Base-by-base conservation (phyloP, 2,888 invertebrate species). In the Portevinia maculata region DNA sequence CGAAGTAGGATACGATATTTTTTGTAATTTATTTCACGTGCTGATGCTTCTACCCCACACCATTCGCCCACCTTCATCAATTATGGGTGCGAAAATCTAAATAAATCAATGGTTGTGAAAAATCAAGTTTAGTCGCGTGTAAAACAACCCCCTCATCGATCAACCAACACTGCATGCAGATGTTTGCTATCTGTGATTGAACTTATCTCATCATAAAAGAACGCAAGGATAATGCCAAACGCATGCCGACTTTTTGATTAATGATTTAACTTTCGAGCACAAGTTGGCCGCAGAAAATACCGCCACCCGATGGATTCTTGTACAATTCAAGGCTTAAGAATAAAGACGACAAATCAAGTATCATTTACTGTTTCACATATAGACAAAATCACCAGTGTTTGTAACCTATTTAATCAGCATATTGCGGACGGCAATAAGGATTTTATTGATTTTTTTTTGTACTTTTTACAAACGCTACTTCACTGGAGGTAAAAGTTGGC, bases 391-490 rank as follows among this genome's bases (percentile, higher is more conserved):
- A 48, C 65, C 17, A 9, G 15, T 19, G 30, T 19, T 44, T 48
- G 57, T 44, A 74, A 79, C 57, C 74, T 15, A 13, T 13, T n/a
- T 17, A 37, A n/a, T 17, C 13, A 48, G 15, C 48, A 70, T 81
- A 75, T 39, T 75, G 81, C 64, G 64, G 69, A 81, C 52, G 59
- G 46, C 62, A 75, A 75, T 75, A 75, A 70, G 59, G 53, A 57
- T 81, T 75, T 81, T 76, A 81, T 81, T 65, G 81, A 81, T 81
- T 75, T 59, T 46, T 37, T 50, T 74, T 57, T 41, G 32, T 64
- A 39, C 13, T 28, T 13, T n/a, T 13, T 2, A 9, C 52, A 28
- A 15, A 15, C 13, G 13, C 24, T 9, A 32, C 15, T 34, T 21
- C 32, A n/a, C n/a, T n/a, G 19, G 9, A 37, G 70, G 37, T 39